Base-by-base conservation (phyloP, 2,113 vertebrate genomes). In the Chinchilla lanigera region DNA sequence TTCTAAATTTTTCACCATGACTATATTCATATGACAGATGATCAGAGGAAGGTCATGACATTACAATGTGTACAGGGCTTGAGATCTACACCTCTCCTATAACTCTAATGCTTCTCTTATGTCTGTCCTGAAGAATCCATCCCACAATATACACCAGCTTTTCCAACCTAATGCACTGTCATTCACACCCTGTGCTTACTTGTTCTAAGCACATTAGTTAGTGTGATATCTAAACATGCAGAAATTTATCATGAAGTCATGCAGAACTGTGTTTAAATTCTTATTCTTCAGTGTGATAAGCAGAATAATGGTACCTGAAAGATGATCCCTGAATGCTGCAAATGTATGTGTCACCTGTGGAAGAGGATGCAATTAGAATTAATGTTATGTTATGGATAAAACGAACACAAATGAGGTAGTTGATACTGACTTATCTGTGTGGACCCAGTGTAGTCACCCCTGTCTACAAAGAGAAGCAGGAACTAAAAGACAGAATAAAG, bases 91-190 rank as follows among this genome's bases (percentile, higher is more conserved):
- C 7, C 5, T 0, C 3, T 81, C 0, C 33, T 44, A 78, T 16
- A 2, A 10, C 24, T 65, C 78, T 65, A 90, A 78, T 71, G 16
- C 1, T 58, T 52, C 26, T 19, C 24, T 86, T 61, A 92, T 9
- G 28, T 80, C 78, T 94, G 16, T n/a, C 28, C 8, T 35, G 28
- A 60, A 60, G 67, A 88, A 54, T 22, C 38, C 4, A 9, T 12
- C 7, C 7, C 50, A 75, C 0, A 6, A 0, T 26, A 14, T 4
- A 38, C 3, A 35, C 14, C 16, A 50, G 14, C 12, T 22, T 81
- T 11, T 78, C 5, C 28, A 12, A 38, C 22, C 7, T 22, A 47
- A 61, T 17, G 52, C 0, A n/a, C 6, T 44, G 71, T 71, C 24
- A 63, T 35, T 22, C 4, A 6, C 28, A 80, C 1, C 9, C 2